Evolutionary conservation across 1,140 invertebrate genomes (phyloP), one percentile per base, ranked within the genome.

Genomic region (Rhizoglyphus robini): DNA sequence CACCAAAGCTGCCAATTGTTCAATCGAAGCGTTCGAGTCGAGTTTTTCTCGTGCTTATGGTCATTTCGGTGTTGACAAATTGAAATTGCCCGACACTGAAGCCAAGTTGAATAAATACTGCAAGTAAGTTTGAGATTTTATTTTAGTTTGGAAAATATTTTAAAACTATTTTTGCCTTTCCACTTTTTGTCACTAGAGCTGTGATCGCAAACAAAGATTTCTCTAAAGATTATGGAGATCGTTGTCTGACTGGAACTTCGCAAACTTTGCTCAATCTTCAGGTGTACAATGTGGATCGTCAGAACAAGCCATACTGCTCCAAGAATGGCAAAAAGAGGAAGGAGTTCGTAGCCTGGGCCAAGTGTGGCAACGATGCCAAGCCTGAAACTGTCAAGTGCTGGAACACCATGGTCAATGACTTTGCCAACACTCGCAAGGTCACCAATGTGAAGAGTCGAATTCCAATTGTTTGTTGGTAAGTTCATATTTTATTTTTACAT

Each of bases 211-310:
- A 48, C 31, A 64, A 48, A 20, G 63, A 49, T 31, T 64, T 49
- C 3, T 47, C 63, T 2, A 64, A 64, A 57, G 46, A 64, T 27
- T 64, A 20, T 36, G 63, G 63, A 20, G 41, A 64, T n/a, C 41
- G 46, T 38, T 64, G 63, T 51, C 29, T 64, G 38, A 64, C 41
- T 5, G 63, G 63, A n/a, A 64, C 63, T n/a, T 64, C 63, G 25
- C 63, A 64, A 57, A 64, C 63, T 36, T 36, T 64, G 18, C 20
- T 64, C 11, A 48, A 47, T 51, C 46, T 64, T 13, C 41, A 47
- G 11, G 41, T 51, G 3, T 64, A 64, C 46, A 64, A 64, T 36
- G 38, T 64, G 18, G 63, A 64, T 23, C 41, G 47, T 20, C 15
- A 18, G 2, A 64, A 64, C 27, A 64, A 64, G 27, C 46, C 41